Evolutionary conservation across 2,797 vertebrate genomes (phyloP).

Genomic region (Oreochromis grahami): DNA sequence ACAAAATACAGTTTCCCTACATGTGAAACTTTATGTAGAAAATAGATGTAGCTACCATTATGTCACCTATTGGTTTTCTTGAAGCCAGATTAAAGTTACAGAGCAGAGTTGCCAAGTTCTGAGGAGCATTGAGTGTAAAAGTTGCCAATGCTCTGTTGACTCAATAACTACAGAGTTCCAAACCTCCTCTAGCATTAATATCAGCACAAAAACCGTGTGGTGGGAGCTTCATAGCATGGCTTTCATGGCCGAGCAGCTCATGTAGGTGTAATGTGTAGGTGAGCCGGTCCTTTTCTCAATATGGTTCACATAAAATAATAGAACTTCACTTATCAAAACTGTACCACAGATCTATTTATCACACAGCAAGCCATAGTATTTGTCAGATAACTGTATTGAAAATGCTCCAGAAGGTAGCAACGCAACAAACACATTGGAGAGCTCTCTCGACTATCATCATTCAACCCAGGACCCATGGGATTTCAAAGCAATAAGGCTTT

Average conservation of each 20-base stretch:
- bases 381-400: neutral
- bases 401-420: neutral
- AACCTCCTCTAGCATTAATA: neutral
- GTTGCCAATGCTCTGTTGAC: neutral
- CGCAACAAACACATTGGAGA: neutral
- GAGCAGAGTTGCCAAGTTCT: neutral
- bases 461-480: neutral
- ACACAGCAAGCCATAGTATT: neutral
- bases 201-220: neutral
- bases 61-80: neutral
- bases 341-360: neutral
- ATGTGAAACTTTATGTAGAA: neutral
- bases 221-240: neutral
- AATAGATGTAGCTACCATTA: neutral
- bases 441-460: neutral
- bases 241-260: rapidly evolving
- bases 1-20: neutral
- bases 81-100: neutral
- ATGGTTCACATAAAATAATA: neutral
- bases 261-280: neutral
- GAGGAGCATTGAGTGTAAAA: neutral
- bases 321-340: neutral
- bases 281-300: neutral
- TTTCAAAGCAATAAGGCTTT: neutral
- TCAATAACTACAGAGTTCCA: neutral